Percentiles rank a stretch among this genome's conserved stretches.
phyloP scores from a whole-genome alignment of 2,113 vertebrate genomes.

The zebrafish (Danio rerio) region GRCz12tu NC_133191.1:25623001-25623500 shows the following conservation, averaged over 20 bases:
- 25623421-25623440: too few relatives aligned
- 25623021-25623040: constrained; percentile 14
- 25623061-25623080: constrained; percentile 27
- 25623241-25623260: not conserved
- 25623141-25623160: not conserved
- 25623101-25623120: constrained; percentile 23
- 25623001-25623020: constrained; percentile 5
- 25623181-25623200: not conserved
- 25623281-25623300: not conserved
- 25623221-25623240: not conserved
- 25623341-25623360: not conserved
- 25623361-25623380: not conserved
- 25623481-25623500: too few relatives aligned
- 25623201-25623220: not conserved
- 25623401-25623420: too few relatives aligned
- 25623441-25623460: too few relatives aligned
- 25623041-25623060: constrained; percentile 17
- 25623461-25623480: too few relatives aligned
- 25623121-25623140: not conserved
- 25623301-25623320: not conserved
- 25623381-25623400: not conserved
- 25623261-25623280: not conserved
- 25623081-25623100: constrained; percentile 36
- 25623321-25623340: not conserved
- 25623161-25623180: not conserved